phyloP scores from a whole-genome alignment of 1,140 invertebrate species.

The Tribolium madens region DNA sequence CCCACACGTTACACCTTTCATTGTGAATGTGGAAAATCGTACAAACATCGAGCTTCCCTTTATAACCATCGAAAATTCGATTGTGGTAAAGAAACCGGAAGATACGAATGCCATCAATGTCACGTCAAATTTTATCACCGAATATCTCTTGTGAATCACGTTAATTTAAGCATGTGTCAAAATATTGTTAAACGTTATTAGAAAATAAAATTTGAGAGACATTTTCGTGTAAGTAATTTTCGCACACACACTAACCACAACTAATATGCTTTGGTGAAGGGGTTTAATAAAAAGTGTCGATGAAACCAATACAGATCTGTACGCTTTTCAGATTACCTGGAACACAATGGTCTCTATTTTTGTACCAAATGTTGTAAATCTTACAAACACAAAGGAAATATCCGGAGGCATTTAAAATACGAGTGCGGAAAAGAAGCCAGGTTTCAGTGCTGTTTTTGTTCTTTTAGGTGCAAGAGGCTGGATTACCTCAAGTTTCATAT shows the following conservation, averaged over 20 bases:
- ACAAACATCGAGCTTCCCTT: slow-evolving; percentile 48
- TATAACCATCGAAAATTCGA: slow-evolving; percentile 52
- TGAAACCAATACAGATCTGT: neutral
- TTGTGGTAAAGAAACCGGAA: slow-evolving; percentile 53
- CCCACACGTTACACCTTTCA: neutral
- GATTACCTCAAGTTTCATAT: slow-evolving; percentile 40
- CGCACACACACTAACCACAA: neutral
- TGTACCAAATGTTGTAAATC: slow-evolving; percentile 65
- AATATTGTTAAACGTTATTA: slow-evolving; percentile 14
- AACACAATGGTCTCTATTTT: slow-evolving; percentile 34
- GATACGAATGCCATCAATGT: slow-evolving; percentile 63
- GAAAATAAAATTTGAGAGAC: slow-evolving; percentile 14
- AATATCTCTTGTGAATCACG: slow-evolving; percentile 15
- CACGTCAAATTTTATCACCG: slow-evolving; percentile 18
- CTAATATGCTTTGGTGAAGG: slow-evolving; percentile 18
- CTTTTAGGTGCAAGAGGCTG: slow-evolving; percentile 58
- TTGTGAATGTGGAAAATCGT: slow-evolving; percentile 38
- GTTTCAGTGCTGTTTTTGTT: slow-evolving; percentile 66
- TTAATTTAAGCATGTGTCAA: slow-evolving; percentile 22
- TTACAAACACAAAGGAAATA: slow-evolving; percentile 67
- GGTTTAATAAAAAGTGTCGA: neutral
- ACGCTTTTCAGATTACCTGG: slow-evolving; percentile 36
- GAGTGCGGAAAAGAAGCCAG: slow-evolving; percentile 69
- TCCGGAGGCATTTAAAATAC: slow-evolving; percentile 69
- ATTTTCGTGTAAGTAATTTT: slow-evolving; percentile 15